Conservation (phyloP, 2,113 vertebrate species). For the Hyperoodon ampullatus region DNA sequence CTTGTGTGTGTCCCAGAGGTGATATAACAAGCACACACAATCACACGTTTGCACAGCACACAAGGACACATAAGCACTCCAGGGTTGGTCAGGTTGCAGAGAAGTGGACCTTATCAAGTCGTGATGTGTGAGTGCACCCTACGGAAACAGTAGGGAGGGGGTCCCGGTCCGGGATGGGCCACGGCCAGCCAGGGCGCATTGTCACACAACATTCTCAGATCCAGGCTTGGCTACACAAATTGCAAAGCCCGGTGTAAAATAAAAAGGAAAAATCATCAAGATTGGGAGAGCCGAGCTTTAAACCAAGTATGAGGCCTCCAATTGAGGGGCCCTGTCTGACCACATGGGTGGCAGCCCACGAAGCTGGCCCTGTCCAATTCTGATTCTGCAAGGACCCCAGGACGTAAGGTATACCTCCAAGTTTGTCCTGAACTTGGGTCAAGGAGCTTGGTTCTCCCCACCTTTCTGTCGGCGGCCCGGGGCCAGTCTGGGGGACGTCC, state of each 20-base stretch:
- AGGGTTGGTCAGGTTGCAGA: not conserved
- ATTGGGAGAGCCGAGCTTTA: not conserved
- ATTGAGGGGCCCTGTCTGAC: not conserved
- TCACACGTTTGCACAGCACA: not conserved
- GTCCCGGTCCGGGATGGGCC: not conserved
- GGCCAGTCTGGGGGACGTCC: no score
- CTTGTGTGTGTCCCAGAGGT: not conserved
- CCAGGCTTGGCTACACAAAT: not conserved
- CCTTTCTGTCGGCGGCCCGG: rapidly evolving
- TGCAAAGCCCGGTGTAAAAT: not conserved
- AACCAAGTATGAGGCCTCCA: not conserved
- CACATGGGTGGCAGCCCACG: rapidly evolving
- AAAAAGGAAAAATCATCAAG: not conserved
- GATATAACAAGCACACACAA: not conserved
- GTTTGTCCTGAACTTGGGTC: not conserved
- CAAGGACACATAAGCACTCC: rapidly evolving
- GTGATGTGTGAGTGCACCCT: not conserved
- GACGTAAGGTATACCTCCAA: rapidly evolving
- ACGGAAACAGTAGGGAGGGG: not conserved
- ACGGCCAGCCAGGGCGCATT: rapidly evolving
- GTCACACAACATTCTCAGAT: not conserved
- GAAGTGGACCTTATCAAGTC: no score
- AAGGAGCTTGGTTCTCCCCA: not conserved
- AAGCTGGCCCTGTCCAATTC: not conserved
- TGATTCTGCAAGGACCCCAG: not conserved